Evolutionary conservation across 2,113 vertebrate genomes (phyloP), one percentile per base, ranked within the genome.

Genomic region (Carlito syrichta): DNA sequence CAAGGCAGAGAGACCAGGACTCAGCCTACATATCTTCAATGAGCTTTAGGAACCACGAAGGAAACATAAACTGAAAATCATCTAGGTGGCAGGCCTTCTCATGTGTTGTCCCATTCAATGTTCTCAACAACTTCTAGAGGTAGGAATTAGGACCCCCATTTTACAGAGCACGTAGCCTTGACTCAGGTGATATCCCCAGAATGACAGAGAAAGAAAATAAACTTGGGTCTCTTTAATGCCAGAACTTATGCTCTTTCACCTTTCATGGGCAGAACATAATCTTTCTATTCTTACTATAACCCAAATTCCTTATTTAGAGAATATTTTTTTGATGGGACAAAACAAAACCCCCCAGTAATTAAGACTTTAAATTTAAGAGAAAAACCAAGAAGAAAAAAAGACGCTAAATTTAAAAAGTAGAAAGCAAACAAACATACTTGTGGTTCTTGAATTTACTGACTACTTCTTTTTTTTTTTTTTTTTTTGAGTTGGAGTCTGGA

Each of bases 41-140:
- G 50, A 89, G 88, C 74, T 87, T 91, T 62, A 78, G 83, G 81
- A 96, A 91, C 38, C 69, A 82, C 35, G 63, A 97, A 94, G 66
- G 60, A 89, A 95, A 89, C 4, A 6, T 23, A 12, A 43, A 76
- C 23, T 52, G 17, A 91, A 94, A 95, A 89, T 83, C 69, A 84
- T 84, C 35, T 12, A 71, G 50, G 35, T 86, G 62, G 68, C 68
- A 89, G 60, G 43, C 0, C 13, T 32, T 87, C 79, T 74, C 5
- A 19, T 8, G 25, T 78, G 27, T 20, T 86, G 48, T 74, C n/a
- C 77, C 52, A 62, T 25, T 3, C 0, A 87, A 71, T n/a, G 16
- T 30, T 91, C 48, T 91, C 48, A 62, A 78, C 43, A 87, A 73
- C 43, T 25, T 74, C 76, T 90, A 5, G 10, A 58, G 58, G 52